phyloP scores from a whole-genome alignment of 2,113 vertebrate genomes.

The Sinocyclocheilus anophthalmus region DNA sequence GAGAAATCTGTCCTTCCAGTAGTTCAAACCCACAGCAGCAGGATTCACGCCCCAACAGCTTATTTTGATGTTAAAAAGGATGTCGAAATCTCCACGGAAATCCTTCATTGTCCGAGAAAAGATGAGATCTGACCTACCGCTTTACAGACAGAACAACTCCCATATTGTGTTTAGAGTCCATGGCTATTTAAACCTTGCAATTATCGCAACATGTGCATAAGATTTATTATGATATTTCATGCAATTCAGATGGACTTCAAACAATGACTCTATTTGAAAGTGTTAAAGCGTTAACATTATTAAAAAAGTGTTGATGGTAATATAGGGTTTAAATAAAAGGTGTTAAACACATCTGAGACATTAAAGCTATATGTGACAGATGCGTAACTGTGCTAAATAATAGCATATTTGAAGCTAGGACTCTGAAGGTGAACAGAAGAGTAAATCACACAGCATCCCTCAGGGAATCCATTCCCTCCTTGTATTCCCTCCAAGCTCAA shows the following conservation, averaged over 20 bases:
- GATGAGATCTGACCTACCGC: background rate
- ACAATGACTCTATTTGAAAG: background rate
- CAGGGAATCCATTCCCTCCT: slow-evolving; percentile 38
- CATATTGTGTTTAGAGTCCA: background rate
- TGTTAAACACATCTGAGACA: background rate
- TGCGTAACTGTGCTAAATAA: slow-evolving; percentile 14
- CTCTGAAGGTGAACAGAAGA: slow-evolving; percentile 29
- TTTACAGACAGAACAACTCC: background rate
- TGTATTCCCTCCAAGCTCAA: slow-evolving; percentile 15
- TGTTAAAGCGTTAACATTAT: background rate
- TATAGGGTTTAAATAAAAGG: background rate
- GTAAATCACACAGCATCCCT: slow-evolving; percentile 53
- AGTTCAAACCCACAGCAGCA: slow-evolving; percentile 46
- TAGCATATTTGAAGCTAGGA: background rate
- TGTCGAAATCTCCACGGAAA: slow-evolving; percentile 33
- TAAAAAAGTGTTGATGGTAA: background rate
- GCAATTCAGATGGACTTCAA: background rate
- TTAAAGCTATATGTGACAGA: slow-evolving; percentile 9
- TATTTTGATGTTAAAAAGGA: slow-evolving; percentile 43
- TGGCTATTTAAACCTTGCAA: background rate
- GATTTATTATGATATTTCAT: background rate
- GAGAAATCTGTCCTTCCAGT: slow-evolving; percentile 48
- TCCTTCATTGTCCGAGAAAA: background rate
- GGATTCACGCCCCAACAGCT: slow-evolving; percentile 33
- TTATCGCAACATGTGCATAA: background rate